Conservation (phyloP, 2,888 invertebrate genomes). For the Aplocera efformata region DNA sequence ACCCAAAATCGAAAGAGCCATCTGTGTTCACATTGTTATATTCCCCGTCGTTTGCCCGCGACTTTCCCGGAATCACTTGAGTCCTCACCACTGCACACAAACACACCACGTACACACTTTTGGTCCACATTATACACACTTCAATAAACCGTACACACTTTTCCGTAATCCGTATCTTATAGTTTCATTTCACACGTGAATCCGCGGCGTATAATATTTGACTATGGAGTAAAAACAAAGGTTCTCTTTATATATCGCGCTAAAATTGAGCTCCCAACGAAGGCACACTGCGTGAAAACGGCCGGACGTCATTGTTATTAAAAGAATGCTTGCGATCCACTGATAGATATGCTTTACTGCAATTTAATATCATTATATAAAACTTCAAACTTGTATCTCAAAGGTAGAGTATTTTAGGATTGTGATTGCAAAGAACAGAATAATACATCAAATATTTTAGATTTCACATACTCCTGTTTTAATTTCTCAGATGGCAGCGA, state of each 20-base stretch:
- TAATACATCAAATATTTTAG: no score
- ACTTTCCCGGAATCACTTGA: conserved; percentile 71
- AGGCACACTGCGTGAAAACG: conserved; percentile 71
- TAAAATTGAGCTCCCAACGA: conserved; percentile 64
- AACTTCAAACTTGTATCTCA: no score
- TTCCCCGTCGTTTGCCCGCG: conserved; percentile 76
- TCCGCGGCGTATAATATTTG: conserved; percentile 44
- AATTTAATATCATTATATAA: no score
- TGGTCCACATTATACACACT: conserved; percentile 55
- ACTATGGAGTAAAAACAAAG: conserved; percentile 70
- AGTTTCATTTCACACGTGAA: conserved; percentile 38
- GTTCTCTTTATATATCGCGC: conserved; percentile 69
- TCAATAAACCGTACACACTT: conserved; percentile 2
- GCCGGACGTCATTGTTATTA: conserved; percentile 78
- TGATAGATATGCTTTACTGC: conserved; percentile 14
- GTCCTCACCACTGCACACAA: conserved; percentile 61
- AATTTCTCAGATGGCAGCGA: no score
- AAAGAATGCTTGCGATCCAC: conserved; percentile 37
- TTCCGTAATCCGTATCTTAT: conserved; percentile 35
- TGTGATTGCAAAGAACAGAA: no score
- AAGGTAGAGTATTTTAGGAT: no score
- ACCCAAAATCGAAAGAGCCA: conserved; percentile 89
- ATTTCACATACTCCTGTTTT: no score
- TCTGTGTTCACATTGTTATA: conserved; percentile 85
- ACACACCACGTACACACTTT: conserved; percentile 58